Conservation (phyloP, 2,888 invertebrate species). For the Drosophila sordidula region DNA sequence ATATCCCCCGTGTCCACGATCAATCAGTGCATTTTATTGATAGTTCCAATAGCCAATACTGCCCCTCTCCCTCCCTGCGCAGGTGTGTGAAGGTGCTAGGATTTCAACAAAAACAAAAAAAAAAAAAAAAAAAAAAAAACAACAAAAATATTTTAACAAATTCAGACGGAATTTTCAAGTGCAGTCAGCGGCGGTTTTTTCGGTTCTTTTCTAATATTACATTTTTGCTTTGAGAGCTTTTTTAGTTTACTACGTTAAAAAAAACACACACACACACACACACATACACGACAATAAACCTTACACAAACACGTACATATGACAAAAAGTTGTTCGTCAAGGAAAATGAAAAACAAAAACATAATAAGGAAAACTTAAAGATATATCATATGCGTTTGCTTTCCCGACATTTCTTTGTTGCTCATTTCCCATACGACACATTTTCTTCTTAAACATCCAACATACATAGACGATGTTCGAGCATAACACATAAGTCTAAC, state of each 20-base stretch:
- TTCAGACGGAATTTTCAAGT: conserved; percentile 47
- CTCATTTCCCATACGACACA: conserved; percentile 45
- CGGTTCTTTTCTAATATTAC: conserved; percentile 51
- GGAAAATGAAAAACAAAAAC: conserved; percentile 20
- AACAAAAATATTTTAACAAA: not conserved
- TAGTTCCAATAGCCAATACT: conserved; percentile 18
- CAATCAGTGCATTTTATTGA: conserved; percentile 28
- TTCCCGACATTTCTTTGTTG: conserved; percentile 38
- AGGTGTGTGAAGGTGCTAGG: conserved; percentile 74
- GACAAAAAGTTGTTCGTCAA: conserved; percentile 39
- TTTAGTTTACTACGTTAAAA: conserved; percentile 53
- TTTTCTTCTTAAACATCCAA: conserved; percentile 35
- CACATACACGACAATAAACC: conserved; percentile 19
- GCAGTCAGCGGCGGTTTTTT: conserved; percentile 64
- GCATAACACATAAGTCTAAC: conserved; percentile 50
- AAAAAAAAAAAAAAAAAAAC: too few species aligned
- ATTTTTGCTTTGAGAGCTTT: conserved; percentile 67
- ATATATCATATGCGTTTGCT: conserved; percentile 50
- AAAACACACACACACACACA: conserved; percentile 40
- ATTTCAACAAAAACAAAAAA: conserved; percentile 2
- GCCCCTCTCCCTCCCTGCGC: conserved; percentile 22
- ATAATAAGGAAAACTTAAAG: conserved; percentile 28
- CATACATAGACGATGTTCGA: conserved; percentile 39
- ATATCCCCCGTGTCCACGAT: conserved; percentile 15
- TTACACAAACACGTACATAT: conserved; percentile 31